Evolutionary conservation across 2,888 invertebrate genomes (phyloP), one percentile per base, ranked within the genome.

Genomic region (Trachelus troglodyta): DNA sequence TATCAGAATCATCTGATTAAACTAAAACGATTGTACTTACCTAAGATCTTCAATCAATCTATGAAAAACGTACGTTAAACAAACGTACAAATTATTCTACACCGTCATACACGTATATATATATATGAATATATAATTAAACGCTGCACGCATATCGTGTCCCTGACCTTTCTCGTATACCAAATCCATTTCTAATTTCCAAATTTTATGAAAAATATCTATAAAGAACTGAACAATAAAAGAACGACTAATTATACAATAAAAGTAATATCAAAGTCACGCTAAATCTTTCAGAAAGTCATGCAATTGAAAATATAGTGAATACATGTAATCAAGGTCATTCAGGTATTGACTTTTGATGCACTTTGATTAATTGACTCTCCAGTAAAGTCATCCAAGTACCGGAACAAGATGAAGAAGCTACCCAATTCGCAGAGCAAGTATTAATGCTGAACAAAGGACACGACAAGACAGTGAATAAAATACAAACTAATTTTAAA

Each of bases 21-120:
- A 77, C 37, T 75, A 69, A 69, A 77, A 78, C 78, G 75, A 75
- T 76, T 33, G 80, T 84, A 85, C 85, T 85, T 84, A 85, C 85
- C 85, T 80, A 83, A 79, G 69, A 56, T 6, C 9, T 9, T 23
- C 1, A 56, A 56, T 56, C 2, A 23, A 56, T 56, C 23, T 56
- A 56, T 56, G 15, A 56, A 56, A 40, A 56, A 56, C 9, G 56
- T 56, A 56, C 56, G 23, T 56, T 23, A 56, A 33, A 31, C 4
- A 31, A 71, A 71, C 9, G 9, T 31, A 34, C n/a, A 31, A 30
- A 31, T 71, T 56, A 56, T 9, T 71, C 31, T 71, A 71, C 71
- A 71, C 15, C 31, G 71, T 23, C 23, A 56, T 56, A 40, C 6
- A 40, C 15, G 15, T 12, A 35, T 35, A 35, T 35, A 35, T 35